phyloP scores from a whole-genome alignment of 1,140 invertebrate species.

The Hesperophylax magnus region DNA sequence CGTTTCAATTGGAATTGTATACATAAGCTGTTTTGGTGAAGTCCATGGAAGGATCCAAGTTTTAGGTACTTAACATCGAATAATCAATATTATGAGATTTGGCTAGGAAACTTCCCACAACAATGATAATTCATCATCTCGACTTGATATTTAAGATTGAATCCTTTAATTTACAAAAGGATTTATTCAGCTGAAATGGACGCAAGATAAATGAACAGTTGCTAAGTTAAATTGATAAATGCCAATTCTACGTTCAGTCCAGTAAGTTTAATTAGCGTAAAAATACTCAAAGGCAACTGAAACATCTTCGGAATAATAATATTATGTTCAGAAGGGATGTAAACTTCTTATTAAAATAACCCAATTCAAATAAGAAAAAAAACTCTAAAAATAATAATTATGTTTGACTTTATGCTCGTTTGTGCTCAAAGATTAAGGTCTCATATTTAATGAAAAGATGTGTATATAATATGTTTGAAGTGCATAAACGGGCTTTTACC shows the following conservation, averaged over 20 bases:
- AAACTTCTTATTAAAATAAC: constrained; percentile 45
- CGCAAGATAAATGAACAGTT: constrained; percentile 32
- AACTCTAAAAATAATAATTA: neutral
- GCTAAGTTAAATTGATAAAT: constrained; percentile 30
- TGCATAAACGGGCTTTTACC: too few relatives aligned
- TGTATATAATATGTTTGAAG: too few relatives aligned
- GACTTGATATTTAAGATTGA: constrained; percentile 35
- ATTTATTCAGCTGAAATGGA: constrained; percentile 2
- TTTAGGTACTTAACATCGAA: constrained; percentile 16
- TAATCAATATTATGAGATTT: constrained; percentile 31
- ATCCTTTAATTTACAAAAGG: constrained; percentile 27
- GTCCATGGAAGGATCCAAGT: neutral
- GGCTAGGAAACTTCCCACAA: constrained; percentile 13
- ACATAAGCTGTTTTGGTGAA: neutral
- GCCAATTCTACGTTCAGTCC: constrained; percentile 6
- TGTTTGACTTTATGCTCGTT: too few relatives aligned
- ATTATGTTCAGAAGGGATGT: neutral
- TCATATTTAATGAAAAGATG: too few relatives aligned
- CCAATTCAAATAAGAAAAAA: neutral
- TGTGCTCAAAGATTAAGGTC: too few relatives aligned
- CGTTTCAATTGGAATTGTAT: neutral
- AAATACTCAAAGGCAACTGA: neutral
- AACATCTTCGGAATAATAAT: neutral
- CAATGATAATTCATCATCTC: constrained; percentile 27
- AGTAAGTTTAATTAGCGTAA: constrained; percentile 3